These are phyloP conservation scores for Mustelus asterias DNA, from an alignment of 2,113 vertebrate genomes.

Conservation along the genomic window DNA sequence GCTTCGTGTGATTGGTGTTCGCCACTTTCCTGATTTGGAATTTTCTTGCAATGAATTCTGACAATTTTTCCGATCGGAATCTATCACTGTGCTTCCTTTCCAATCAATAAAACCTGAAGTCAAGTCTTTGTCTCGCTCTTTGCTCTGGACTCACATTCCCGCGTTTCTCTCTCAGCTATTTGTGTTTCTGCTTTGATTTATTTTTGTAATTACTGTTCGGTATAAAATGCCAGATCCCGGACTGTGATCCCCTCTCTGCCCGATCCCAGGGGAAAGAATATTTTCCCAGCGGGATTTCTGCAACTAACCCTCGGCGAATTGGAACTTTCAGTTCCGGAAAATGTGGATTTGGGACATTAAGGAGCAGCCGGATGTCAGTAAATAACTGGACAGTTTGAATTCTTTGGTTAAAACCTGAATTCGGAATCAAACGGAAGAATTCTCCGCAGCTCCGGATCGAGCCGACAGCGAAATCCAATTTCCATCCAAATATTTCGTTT, in stretches of 20 bases:
- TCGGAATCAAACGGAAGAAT: not conserved
- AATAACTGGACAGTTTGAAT: not conserved
- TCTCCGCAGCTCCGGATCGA: no score
- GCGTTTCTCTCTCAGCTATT: not conserved
- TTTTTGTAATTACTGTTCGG: no score
- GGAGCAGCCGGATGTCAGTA: not conserved
- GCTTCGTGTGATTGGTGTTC: slow-evolving; percentile 3
- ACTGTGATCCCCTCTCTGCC: not conserved
- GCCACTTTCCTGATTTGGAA: no score
- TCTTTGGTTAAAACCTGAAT: not conserved
- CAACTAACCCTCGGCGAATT: not conserved
- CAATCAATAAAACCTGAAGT: not conserved
- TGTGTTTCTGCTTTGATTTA: no score
- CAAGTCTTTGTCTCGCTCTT: not conserved
- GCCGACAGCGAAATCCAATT: not conserved
- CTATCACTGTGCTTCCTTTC: slow-evolving; percentile 11
- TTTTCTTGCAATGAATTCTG: not conserved
- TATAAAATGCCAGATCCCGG: not conserved
- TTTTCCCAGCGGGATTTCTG: not conserved
- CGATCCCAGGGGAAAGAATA: not conserved
- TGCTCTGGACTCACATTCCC: not conserved
- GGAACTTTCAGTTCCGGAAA: not conserved
- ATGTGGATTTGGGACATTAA: accelerated
- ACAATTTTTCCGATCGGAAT: not conserved
- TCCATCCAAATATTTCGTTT: not conserved